phyloP scores from a whole-genome alignment of 2,888 invertebrate genomes.

The Eubasilissa splendida region DNA sequence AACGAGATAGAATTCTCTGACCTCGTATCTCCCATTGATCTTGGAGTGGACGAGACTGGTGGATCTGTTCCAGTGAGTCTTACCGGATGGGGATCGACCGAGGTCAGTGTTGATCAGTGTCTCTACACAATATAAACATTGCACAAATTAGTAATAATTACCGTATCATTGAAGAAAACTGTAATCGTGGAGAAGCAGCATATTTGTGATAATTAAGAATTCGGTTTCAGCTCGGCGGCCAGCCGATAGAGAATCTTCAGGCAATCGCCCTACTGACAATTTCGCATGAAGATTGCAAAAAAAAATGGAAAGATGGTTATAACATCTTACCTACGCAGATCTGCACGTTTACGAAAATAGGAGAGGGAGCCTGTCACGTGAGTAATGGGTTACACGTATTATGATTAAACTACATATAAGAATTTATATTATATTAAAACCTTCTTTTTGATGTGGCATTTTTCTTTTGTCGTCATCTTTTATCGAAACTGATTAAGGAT shows the following conservation, averaged over 20 bases:
- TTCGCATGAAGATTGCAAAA: slow-evolving; percentile 69
- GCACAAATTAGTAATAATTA: too few species aligned
- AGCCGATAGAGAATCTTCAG: slow-evolving; percentile 71
- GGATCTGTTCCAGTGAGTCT: slow-evolving; percentile 64
- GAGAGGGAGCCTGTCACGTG: slow-evolving; percentile 78
- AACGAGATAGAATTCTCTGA: slow-evolving; percentile 64
- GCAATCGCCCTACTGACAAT: slow-evolving; percentile 70
- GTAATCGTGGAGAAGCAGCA: too few species aligned
- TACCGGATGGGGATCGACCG: slow-evolving; percentile 70
- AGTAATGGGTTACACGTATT: slow-evolving; percentile 60
- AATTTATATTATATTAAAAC: too few species aligned
- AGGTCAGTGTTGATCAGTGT: slow-evolving; percentile 63
- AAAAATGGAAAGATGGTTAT: slow-evolving; percentile 64
- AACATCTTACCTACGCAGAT: slow-evolving; percentile 71
- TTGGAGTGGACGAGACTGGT: slow-evolving; percentile 64
- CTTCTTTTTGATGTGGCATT: too few species aligned
- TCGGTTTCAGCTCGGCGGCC: slow-evolving; percentile 71
- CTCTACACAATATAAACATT: too few species aligned
- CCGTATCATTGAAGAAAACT: too few species aligned
- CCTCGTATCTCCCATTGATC: slow-evolving; percentile 64
- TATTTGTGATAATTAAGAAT: not conserved
- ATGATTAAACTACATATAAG: too few species aligned
- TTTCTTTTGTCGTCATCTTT: too few species aligned
- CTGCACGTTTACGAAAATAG: slow-evolving; percentile 73
- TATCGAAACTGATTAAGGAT: too few species aligned